Conservation (phyloP, 2,888 invertebrate genomes). For the Sepiola atlantica region DNA sequence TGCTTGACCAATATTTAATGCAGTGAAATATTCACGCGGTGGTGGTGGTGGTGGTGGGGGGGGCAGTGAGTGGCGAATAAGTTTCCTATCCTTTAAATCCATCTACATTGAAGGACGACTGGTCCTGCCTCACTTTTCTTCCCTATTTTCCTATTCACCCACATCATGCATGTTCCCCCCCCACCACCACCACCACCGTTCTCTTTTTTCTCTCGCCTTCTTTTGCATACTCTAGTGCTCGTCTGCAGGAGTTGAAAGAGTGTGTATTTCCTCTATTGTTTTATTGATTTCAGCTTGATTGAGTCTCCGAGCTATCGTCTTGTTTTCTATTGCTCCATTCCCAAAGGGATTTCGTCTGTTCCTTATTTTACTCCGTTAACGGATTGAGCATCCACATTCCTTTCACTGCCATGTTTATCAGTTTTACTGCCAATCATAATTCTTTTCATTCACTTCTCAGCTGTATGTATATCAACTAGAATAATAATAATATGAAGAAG, state of each 20-base stretch:
- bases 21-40: not conserved
- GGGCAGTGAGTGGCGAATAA: not conserved
- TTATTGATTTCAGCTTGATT: not conserved
- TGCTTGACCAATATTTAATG: constrained; percentile 32
- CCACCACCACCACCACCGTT: not conserved
- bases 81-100: not conserved
- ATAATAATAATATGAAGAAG: too few relatives aligned
- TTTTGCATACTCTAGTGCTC: not conserved
- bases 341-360: not conserved
- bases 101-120: not conserved
- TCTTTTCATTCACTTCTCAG: not conserved
- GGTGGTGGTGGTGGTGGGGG: too few relatives aligned
- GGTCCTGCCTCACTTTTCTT: not conserved
- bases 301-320: constrained; percentile 17
- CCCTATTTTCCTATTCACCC: not conserved
- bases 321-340: not conserved
- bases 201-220: not conserved
- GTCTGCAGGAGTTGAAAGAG: not conserved
- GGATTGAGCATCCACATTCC: constrained; percentile 9
- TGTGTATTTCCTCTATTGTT: constrained; percentile 8
- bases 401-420: not conserved
- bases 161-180: not conserved
- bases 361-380: not conserved
- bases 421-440: not conserved
- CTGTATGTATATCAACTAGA: not conserved